Conservation (phyloP, 2,113 vertebrate species). For the Strix uralensis region DNA sequence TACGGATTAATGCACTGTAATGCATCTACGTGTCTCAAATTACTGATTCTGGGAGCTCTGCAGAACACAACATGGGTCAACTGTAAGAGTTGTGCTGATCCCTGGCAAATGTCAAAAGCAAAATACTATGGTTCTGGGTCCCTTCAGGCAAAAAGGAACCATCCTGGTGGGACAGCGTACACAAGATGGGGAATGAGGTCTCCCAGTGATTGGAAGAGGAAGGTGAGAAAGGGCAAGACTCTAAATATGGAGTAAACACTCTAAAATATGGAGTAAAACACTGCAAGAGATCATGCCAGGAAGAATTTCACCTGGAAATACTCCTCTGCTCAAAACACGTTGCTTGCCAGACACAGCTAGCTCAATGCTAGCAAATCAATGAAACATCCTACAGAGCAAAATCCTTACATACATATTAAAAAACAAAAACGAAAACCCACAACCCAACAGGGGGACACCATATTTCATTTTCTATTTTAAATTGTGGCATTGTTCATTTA, state of each 20-base stretch:
- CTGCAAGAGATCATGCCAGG: background rate
- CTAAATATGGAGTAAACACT: background rate
- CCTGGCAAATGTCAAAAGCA: background rate
- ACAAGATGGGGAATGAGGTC: background rate
- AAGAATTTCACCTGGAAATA: background rate
- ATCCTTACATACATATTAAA: background rate
- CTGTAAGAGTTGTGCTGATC: background rate
- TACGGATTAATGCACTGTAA: background rate
- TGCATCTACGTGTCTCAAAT: background rate
- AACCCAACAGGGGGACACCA: background rate
- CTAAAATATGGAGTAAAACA: background rate
- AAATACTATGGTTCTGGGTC: background rate
- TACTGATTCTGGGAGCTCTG: background rate
- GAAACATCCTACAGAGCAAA: background rate
- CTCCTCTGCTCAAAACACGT: background rate
- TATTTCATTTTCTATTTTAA: background rate
- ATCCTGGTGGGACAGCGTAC: accelerated
- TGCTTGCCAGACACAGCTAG: background rate
- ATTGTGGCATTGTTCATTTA: background rate
- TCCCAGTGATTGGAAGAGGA: background rate
- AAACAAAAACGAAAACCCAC: background rate
- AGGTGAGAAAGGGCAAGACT: background rate
- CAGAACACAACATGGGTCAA: background rate
- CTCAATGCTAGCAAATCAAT: background rate
- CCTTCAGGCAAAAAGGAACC: background rate